Conservation (phyloP, 2,113 vertebrate genomes). For the Eira barbara region DNA sequence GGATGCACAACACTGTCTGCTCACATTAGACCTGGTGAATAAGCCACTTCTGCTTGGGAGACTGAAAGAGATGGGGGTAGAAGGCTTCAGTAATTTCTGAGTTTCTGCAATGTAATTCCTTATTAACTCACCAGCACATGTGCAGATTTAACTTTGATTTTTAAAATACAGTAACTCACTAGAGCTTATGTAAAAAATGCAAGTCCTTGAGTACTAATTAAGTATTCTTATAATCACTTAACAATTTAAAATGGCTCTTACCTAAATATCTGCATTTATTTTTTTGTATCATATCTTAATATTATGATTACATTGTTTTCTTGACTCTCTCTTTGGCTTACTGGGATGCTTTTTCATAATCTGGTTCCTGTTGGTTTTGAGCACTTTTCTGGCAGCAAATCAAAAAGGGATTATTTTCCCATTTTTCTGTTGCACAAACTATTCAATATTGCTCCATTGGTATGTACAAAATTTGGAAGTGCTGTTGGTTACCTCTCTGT, state of each 20-base stretch:
- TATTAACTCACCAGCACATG: neutral
- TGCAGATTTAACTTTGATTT: conserved; percentile 35
- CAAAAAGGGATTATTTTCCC: neutral
- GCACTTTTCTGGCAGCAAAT: neutral
- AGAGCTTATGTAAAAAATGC: conserved; percentile 11
- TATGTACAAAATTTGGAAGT: neutral
- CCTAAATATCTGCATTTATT: neutral
- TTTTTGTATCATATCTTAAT: neutral
- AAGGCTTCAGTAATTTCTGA: neutral
- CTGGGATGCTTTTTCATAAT: neutral
- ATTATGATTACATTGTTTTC: neutral
- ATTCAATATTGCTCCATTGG: neutral
- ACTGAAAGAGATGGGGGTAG: neutral
- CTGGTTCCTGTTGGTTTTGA: neutral
- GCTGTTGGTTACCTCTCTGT: neutral
- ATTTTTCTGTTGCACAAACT: neutral
- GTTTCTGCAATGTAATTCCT: neutral
- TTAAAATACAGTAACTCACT: neutral
- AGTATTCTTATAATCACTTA: neutral
- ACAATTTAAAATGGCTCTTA: neutral
- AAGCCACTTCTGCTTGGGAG: neutral
- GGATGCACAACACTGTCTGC: neutral
- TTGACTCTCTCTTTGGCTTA: neutral
- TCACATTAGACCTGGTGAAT: neutral
- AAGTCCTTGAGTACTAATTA: neutral